Base-by-base conservation (phyloP, 2,797 vertebrate genomes). In the Chelon auratus region DNA sequence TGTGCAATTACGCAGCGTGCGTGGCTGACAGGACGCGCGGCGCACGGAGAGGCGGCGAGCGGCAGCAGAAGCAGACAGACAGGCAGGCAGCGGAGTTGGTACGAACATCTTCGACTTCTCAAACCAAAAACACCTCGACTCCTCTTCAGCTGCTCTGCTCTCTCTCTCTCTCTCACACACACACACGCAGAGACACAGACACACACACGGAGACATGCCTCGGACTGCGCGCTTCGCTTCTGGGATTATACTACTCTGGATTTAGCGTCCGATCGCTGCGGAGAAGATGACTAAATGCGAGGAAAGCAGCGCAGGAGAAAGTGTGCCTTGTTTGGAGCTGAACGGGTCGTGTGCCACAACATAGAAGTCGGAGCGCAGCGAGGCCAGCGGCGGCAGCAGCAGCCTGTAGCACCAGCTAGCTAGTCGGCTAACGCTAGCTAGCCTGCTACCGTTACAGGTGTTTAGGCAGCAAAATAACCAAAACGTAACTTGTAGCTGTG, bases 291-390 rank as follows among this genome's bases (percentile, higher is more conserved):
- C 74, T 69, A 68, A 68, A 79, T 65, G 79, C 22, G 82, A 64
- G 77, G 82, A 22, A 30, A 78, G 50, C 83, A 43, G 91, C 86
- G 82, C 75, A 53, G 91, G 87, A 92, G 91, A 93, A 91, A 90
- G 91, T 89, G 91, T 91, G 89, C 89, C 91, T 93, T 89, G 87
- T 92, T 89, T 57, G 87, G 92, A 89, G 81, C 84, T 56, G 88
- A 91, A 87, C 89, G 89, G 91, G 54, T 91, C 85, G 87, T 87
- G 87, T 85, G 89, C 89, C 91, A 81, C 89, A 80, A 84, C 92
- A 78, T 82, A 85, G 83, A 83, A 87, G 78, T 89, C 86, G 72
- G 84, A 88, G 84, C 83, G 85, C 86, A 74, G 60, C 86, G 68
- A 94, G 93, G 94, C 94, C 93, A 81, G 81, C 86, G 68, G 89